These are phyloP conservation scores for Orussus abietinus DNA, from an alignment of 1,140 invertebrate species.

Conservation along the genomic window DNA sequence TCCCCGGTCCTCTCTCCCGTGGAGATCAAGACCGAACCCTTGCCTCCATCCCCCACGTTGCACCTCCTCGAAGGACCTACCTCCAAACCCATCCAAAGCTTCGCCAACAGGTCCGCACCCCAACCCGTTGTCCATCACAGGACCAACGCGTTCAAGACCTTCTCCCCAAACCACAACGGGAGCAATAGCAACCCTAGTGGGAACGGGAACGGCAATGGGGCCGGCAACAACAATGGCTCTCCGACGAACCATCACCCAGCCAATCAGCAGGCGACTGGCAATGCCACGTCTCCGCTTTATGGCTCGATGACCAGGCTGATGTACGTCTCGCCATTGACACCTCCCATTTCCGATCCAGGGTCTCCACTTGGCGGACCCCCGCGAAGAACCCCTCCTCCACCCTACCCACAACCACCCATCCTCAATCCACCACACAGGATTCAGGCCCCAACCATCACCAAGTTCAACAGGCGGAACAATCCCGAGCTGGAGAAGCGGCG, in stretches of 20 bases:
- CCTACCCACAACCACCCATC: slow-evolving; percentile 55
- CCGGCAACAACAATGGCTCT: slow-evolving; percentile 41
- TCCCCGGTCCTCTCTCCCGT: slow-evolving; percentile 66
- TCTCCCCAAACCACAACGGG: slow-evolving; percentile 26
- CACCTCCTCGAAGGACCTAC: slow-evolving; percentile 49
- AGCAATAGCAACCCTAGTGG: slow-evolving; percentile 25
- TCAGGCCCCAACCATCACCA: slow-evolving; percentile 49
- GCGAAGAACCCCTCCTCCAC: slow-evolving; percentile 61
- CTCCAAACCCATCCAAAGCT: slow-evolving; percentile 25
- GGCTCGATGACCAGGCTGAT: slow-evolving; percentile 58
- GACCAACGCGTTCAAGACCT: slow-evolving; percentile 35
- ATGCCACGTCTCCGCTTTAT: slow-evolving; percentile 45
- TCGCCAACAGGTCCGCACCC: slow-evolving; percentile 39
- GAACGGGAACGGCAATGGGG: slow-evolving; percentile 24
- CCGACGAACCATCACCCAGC: slow-evolving; percentile 36
- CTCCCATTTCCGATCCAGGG: slow-evolving; percentile 78
- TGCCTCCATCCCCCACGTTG: slow-evolving; percentile 52
- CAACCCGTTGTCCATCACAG: slow-evolving; percentile 44
- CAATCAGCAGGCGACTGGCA: slow-evolving; percentile 47
- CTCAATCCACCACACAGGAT: slow-evolving; percentile 46
- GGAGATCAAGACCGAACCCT: slow-evolving; percentile 68
- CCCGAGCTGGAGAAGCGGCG: slow-evolving; percentile 91
- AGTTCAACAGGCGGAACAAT: slow-evolving; percentile 92
- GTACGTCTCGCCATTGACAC: slow-evolving; percentile 76
- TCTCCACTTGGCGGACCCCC: slow-evolving; percentile 64